Percentiles rank a stretch among this genome's conserved stretches.
Conservation (phyloP, 1,140 invertebrate genomes). For the Pectinophora gossypiella region DNA sequence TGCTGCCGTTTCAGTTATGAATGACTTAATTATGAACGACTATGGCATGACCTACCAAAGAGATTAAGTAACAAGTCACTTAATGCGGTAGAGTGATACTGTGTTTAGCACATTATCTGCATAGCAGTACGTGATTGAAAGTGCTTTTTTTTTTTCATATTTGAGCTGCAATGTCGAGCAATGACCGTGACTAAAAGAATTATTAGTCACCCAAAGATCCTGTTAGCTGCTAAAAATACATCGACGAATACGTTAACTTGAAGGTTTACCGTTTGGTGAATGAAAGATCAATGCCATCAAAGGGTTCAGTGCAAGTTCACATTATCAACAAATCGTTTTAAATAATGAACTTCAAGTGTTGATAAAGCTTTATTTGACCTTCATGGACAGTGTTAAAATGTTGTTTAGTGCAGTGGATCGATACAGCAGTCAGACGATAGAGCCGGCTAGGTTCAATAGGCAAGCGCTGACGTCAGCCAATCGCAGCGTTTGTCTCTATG, state of each 20-base stretch:
- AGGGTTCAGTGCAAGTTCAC: neutral
- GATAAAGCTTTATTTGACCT: neutral
- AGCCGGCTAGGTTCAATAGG: conserved; percentile 54
- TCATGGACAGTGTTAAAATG: conserved; percentile 12
- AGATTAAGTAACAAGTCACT: no score
- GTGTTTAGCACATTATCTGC: no score
- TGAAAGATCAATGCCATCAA: neutral
- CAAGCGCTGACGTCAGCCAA: conserved; percentile 62
- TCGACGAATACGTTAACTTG: conserved; percentile 9
- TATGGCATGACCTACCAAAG: neutral
- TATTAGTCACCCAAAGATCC: conserved; percentile 12
- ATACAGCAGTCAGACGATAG: conserved; percentile 56
- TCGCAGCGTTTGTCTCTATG: conserved; percentile 47
- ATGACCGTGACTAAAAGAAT: conserved; percentile 7
- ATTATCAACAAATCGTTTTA: no score
- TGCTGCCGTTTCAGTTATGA: conserved; percentile 28
- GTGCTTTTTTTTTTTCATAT: no score
- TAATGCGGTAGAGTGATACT: neutral
- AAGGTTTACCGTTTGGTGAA: conserved; percentile 12
- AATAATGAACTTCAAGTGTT: neutral
- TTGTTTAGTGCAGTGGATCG: conserved; percentile 59
- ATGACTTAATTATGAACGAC: conserved; percentile 32
- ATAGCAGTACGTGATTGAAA: no score
- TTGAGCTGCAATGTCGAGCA: conserved; percentile 3
- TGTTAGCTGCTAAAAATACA: conserved; percentile 19